Evolutionary conservation across 2,888 invertebrate species (phyloP).

Genomic region (Copidosoma aretas): DNA sequence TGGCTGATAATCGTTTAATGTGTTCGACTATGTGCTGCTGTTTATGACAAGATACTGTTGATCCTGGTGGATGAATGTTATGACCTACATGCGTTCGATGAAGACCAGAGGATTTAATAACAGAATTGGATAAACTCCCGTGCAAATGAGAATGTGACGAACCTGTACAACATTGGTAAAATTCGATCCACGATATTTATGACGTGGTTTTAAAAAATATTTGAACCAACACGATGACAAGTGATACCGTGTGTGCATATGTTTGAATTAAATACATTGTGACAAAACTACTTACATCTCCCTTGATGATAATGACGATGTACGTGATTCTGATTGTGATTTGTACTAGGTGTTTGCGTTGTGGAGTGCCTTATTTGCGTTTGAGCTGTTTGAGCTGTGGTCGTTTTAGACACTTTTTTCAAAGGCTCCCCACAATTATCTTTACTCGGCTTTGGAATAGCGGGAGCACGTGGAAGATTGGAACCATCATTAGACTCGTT

Average conservation of each 20-base stretch:
- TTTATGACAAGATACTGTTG: constrained; percentile 56
- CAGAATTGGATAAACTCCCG: constrained; percentile 49
- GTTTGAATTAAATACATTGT: background rate
- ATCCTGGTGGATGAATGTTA: constrained; percentile 52
- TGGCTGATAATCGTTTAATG: constrained; percentile 58
- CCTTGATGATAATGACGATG: constrained; percentile 49
- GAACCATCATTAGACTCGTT: constrained; percentile 18
- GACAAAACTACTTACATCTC: constrained; percentile 45
- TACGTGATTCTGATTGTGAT: constrained; percentile 49
- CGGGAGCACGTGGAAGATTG: constrained; percentile 1
- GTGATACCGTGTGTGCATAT: background rate
- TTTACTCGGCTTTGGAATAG: constrained; percentile 12
- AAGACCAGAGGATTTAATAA: constrained; percentile 47
- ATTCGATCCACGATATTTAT: constrained; percentile 29
- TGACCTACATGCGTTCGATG: constrained; percentile 53
- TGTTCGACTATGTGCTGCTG: constrained; percentile 58
- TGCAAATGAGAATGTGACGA: constrained; percentile 54
- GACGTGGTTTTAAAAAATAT: constrained; percentile 3
- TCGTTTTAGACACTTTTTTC: constrained; percentile 34
- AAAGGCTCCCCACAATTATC: constrained; percentile 26
- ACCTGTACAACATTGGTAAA: constrained; percentile 45
- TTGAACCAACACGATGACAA: background rate
- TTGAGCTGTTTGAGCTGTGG: constrained; percentile 45
- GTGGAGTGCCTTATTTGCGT: constrained; percentile 59
- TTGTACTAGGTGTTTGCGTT: constrained; percentile 55